Conservation (phyloP, 2,888 invertebrate genomes). For the Tetrapedia diversipes region DNA sequence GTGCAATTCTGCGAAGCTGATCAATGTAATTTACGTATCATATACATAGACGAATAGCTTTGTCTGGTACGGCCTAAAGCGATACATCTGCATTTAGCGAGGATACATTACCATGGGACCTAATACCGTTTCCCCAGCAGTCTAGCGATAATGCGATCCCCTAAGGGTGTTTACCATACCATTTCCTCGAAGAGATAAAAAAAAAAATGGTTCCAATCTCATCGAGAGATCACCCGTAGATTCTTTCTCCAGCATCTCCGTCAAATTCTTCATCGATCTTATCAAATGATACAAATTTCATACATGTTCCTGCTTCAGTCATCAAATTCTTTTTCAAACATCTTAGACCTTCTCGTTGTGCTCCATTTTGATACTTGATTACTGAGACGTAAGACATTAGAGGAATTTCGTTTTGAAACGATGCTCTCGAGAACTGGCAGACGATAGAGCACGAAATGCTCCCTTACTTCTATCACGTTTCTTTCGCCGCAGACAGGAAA, state of each 20-base stretch:
- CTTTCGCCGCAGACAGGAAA: background rate
- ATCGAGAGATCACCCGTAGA: background rate
- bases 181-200: constrained; percentile 5
- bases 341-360: too few relatives aligned
- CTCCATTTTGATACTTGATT: too few relatives aligned
- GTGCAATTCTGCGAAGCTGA: background rate
- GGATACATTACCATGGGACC: constrained; percentile 9
- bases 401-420: too few relatives aligned
- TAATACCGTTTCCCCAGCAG: constrained; percentile 14
- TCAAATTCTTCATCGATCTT: background rate
- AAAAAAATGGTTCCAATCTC: background rate
- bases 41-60: constrained; percentile 7
- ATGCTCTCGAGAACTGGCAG: background rate
- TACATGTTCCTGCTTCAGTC: too few relatives aligned
- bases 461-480: background rate
- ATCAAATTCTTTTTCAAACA: too few relatives aligned
- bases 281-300: too few relatives aligned
- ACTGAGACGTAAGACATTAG: too few relatives aligned
- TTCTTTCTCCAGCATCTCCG: background rate
- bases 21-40: constrained; percentile 4
- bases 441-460: background rate
- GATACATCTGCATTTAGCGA: constrained; percentile 19
- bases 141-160: constrained; percentile 9
- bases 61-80: constrained; percentile 16
- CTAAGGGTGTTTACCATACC: constrained; percentile 1